A percentile compares a stretch with the other conserved stretches of the same genome.
phyloP scores from a whole-genome alignment of 2,797 vertebrate species.

The Bradypus variegatus region DNA sequence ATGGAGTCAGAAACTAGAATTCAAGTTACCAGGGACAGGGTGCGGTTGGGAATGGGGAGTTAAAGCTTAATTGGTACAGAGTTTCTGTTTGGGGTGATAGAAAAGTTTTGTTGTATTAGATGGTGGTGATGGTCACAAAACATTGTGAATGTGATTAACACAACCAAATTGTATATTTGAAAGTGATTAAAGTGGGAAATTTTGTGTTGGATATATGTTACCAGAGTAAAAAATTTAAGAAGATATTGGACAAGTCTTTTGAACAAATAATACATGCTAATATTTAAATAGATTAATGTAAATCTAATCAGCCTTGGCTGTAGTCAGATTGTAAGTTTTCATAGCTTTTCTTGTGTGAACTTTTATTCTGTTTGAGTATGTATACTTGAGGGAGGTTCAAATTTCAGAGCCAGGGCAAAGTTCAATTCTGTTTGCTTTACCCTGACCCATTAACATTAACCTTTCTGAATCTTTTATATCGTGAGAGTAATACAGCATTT shows the following conservation, averaged over 20 bases:
- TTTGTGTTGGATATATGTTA: too few relatives aligned
- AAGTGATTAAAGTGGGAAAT: too few relatives aligned
- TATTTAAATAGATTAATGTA: background rate
- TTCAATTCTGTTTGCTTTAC: background rate
- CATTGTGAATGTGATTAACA: too few relatives aligned
- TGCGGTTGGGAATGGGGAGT: too few relatives aligned
- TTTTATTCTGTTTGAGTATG: background rate
- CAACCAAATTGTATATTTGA: too few relatives aligned
- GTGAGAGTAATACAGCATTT: background rate
- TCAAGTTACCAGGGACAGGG: too few relatives aligned
- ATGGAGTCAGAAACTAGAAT: too few relatives aligned
- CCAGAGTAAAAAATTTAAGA: background rate
- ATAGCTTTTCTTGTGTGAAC: background rate
- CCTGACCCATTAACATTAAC: background rate
- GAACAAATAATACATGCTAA: background rate
- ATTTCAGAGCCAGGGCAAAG: background rate
- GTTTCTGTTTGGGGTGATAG: too few relatives aligned
- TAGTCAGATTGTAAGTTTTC: background rate
- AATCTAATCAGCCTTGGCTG: background rate
- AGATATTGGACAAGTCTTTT: background rate
- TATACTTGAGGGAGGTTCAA: background rate
- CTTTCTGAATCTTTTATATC: background rate
- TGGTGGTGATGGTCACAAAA: too few relatives aligned
- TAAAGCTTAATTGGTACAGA: too few relatives aligned
- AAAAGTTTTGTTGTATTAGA: too few relatives aligned